These are phyloP conservation scores for Gavialis gangeticus DNA, from an alignment of 2,113 vertebrate species.

Conservation along the genomic window DNA sequence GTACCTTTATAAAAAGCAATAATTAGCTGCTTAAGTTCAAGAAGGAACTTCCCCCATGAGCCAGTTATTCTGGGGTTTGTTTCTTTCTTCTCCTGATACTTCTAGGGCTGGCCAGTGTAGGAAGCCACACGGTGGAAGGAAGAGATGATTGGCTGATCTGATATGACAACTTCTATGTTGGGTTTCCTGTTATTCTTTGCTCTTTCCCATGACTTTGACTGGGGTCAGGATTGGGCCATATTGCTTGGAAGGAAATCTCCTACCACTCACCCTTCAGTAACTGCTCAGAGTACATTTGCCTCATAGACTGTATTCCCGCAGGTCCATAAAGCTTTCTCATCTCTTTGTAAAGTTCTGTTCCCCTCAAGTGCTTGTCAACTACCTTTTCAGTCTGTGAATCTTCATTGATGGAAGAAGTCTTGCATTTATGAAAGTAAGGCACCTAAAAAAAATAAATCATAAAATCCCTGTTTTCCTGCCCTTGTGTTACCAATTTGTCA, in stretches of 20 bases:
- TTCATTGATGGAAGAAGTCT: neutral
- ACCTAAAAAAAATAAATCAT: neutral
- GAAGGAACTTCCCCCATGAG: neutral
- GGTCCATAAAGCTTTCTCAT: neutral
- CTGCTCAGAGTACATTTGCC: neutral
- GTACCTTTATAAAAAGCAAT: neutral
- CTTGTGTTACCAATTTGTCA: neutral
- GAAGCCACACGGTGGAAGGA: neutral
- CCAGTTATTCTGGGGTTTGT: neutral
- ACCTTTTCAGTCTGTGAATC: neutral
- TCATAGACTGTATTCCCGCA: neutral
- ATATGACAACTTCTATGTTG: neutral
- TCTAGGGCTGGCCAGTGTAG: neutral
- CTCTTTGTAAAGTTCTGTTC: neutral
- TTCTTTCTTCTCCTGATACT: neutral
- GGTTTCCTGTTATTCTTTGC: neutral
- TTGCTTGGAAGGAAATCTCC: slow-evolving; percentile 5
- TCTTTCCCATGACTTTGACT: neutral
- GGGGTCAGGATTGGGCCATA: neutral
- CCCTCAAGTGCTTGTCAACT: neutral
- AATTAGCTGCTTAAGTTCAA: neutral
- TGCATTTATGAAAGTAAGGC: neutral
- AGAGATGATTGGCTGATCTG: neutral
- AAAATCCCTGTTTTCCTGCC: neutral
- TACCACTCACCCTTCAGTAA: neutral